These are phyloP conservation scores for Tachycineta bicolor DNA, from an alignment of 2,113 vertebrate genomes.

Conservation along the genomic window DNA sequence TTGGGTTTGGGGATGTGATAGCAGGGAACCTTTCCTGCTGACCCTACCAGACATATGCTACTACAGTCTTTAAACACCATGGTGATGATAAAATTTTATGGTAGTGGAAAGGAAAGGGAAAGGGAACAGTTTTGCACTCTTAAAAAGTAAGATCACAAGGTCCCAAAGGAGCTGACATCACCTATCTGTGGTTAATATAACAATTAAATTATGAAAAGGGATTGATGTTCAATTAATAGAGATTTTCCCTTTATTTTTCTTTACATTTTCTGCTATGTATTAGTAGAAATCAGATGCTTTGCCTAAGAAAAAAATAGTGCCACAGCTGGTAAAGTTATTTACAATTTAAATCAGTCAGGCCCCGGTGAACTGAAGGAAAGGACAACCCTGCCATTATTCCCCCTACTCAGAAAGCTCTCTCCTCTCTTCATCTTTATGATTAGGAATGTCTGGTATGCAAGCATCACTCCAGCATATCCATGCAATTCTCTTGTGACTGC, in stretches of 20 bases:
- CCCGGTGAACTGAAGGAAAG: background rate
- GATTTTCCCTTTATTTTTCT: background rate
- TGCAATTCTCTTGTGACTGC: background rate
- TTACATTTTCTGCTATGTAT: background rate
- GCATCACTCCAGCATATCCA: conserved; percentile 5
- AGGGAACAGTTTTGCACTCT: background rate
- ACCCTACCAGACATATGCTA: background rate
- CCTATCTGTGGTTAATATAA: background rate
- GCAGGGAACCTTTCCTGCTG: background rate
- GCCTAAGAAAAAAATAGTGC: background rate
- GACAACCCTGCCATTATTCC: conserved; percentile 16
- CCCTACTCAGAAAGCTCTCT: background rate
- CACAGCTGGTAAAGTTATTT: background rate
- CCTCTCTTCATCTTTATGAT: conserved; percentile 7
- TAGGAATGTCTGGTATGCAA: conserved; percentile 68
- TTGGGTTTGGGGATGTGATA: background rate
- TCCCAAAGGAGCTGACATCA: background rate
- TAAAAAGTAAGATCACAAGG: background rate
- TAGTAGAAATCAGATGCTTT: background rate
- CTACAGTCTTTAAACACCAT: background rate
- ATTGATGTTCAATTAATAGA: background rate
- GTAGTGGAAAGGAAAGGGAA: background rate
- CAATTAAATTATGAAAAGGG: background rate
- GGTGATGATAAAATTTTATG: background rate
- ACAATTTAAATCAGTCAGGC: background rate